Conservation (phyloP, 1,140 invertebrate species). For the Belonocnema kinseyi region DNA sequence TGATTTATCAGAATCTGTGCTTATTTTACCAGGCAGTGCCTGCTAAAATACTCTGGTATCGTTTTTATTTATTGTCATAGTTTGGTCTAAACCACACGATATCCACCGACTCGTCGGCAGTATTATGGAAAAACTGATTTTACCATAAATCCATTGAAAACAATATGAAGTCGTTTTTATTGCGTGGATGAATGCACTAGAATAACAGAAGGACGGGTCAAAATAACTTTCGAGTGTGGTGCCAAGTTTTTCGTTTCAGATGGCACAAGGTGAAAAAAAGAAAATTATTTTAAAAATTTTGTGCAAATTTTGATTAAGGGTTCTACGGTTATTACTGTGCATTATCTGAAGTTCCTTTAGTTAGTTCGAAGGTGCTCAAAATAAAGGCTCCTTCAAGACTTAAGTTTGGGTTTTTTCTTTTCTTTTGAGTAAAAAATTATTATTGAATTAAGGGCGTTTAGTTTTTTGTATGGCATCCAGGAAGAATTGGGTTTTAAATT, state of each 20-base stretch:
- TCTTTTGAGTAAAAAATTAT: no score
- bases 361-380: no score
- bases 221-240: not conserved
- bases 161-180: slow-evolving; percentile 1
- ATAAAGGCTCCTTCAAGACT: no score
- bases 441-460: no score
- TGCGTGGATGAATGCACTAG: not conserved
- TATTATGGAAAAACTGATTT: slow-evolving; percentile 55
- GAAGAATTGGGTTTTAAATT: no score
- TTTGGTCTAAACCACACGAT: not conserved
- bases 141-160: slow-evolving; percentile 31
- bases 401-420: no score
- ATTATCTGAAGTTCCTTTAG: not conserved
- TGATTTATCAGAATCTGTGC: slow-evolving; percentile 45
- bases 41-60: slow-evolving; percentile 35
- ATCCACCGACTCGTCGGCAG: slow-evolving; percentile 30
- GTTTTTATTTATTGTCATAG: slow-evolving; percentile 59
- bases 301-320: not conserved
- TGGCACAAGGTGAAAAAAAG: not conserved
- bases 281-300: not conserved
- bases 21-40: slow-evolving; percentile 44
- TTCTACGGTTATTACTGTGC: not conserved
- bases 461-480: no score
- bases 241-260: not conserved
- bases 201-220: not conserved